These are phyloP conservation scores for Euleptes europaea DNA, from an alignment of 2,113 vertebrate genomes.

Conservation along the genomic window DNA sequence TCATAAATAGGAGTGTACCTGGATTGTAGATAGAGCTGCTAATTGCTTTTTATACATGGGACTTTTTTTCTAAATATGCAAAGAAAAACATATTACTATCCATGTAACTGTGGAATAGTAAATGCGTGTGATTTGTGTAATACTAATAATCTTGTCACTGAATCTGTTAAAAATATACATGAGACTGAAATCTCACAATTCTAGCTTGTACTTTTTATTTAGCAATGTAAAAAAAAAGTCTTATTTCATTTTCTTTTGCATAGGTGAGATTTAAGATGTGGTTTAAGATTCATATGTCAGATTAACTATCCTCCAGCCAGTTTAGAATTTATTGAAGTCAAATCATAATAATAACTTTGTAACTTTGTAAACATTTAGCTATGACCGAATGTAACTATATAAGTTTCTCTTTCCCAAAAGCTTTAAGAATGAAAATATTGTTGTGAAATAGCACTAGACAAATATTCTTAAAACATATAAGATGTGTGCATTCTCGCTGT, in stretches of 20 bases:
- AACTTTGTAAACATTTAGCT: not conserved
- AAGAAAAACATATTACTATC: not conserved
- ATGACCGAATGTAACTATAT: not conserved
- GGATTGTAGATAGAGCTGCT: not conserved
- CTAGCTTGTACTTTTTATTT: not conserved
- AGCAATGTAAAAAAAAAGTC: not conserved
- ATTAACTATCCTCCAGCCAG: not conserved
- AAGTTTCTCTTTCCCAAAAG: not conserved
- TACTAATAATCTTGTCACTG: not conserved
- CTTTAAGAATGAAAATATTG: not conserved
- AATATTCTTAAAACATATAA: not conserved
- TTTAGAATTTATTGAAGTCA: not conserved
- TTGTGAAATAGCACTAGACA: not conserved
- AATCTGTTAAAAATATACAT: not conserved
- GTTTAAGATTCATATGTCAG: not conserved
- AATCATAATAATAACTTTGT: not conserved
- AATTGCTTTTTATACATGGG: not conserved
- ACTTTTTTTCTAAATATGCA: not conserved
- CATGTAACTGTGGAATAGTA: not conserved
- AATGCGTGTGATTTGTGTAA: not conserved
- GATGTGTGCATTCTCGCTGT: not conserved
- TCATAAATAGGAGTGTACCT: not conserved
- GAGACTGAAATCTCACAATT: not conserved
- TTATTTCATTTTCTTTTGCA: not conserved
- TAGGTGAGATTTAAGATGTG: not conserved